Evolutionary conservation across 2,113 vertebrate genomes (phyloP).

Genomic region (Aramus guarauna): DNA sequence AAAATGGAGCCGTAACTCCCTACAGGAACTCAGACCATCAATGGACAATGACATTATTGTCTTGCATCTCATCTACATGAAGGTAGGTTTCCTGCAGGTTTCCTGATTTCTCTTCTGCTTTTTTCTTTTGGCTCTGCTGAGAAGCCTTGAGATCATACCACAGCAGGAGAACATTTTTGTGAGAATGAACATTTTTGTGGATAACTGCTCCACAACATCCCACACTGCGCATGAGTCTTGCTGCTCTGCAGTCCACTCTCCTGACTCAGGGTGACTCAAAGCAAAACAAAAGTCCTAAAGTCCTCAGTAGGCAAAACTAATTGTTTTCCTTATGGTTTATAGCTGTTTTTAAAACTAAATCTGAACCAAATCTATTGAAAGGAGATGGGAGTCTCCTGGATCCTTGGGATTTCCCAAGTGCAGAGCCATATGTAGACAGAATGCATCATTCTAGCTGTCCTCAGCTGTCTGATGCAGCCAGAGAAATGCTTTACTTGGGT

Average conservation of each 20-base stretch:
- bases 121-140: background rate
- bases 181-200: background rate
- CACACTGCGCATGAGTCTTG: background rate
- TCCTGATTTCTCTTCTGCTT: background rate
- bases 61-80: background rate
- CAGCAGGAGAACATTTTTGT: background rate
- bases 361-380: background rate
- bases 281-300: background rate
- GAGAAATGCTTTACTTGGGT: background rate
- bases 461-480: background rate
- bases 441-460: background rate
- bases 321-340: background rate
- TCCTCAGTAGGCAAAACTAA: background rate
- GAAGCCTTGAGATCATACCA: background rate
- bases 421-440: background rate
- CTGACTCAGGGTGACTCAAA: background rate
- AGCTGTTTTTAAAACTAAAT: background rate
- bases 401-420: background rate
- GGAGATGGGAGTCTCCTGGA: fast-evolving
- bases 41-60: background rate
- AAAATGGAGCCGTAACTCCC: background rate
- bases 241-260: background rate
- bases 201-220: background rate
- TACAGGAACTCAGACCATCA: background rate
- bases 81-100: background rate